Evolutionary conservation across 2,888 invertebrate genomes (phyloP), one percentile per base, ranked within the genome.

Genomic region (Parthenolecanium corni): DNA sequence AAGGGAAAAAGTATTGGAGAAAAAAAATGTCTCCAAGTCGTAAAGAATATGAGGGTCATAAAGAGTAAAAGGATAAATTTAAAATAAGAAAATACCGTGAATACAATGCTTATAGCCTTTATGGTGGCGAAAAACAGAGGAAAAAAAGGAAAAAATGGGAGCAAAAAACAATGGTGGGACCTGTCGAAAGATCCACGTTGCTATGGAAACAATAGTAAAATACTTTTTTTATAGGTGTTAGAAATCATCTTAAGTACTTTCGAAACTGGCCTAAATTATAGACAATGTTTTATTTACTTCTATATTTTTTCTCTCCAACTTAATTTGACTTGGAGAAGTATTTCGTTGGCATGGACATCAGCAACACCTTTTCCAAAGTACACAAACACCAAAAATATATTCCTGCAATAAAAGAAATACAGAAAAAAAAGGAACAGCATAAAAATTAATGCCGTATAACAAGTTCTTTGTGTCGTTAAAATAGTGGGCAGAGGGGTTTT

Each of bases 1-100:
- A 56, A 56, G 25, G 56, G 25, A 56, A 44, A 44, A 18, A 56
- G 31, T 4, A 31, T 31, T 4, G 9, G 9, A 31, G 31, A 31
- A 31, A 31, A 31, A 31, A 31, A 31, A 31, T 31, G 31, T 31
- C 31, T 31, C 31, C 31, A 31, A 31, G 44, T 42, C 56, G 44
- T 56, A 56, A 56, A 56, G 56, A 56, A 56, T 56, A 56, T 31
- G 31, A 9, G 56, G 56, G 56, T 56, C 56, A 56, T 56, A 56
- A 56, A 56, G 56, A 56, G 56, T 42, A 56, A 31, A 56, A 56
- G 56, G 56, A 56, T 56, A 56, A 56, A 56, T 56, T 56, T 56
- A 56, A 56, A 56, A 56, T 56, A 56, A 56, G 56, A 56, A 56
- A 56, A 56, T 56, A 25, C 56, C 56, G 56, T 56, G 44, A 42